These are phyloP conservation scores for Mellilla xanthometata DNA, from an alignment of 2,888 invertebrate species.

Conservation along the genomic window DNA sequence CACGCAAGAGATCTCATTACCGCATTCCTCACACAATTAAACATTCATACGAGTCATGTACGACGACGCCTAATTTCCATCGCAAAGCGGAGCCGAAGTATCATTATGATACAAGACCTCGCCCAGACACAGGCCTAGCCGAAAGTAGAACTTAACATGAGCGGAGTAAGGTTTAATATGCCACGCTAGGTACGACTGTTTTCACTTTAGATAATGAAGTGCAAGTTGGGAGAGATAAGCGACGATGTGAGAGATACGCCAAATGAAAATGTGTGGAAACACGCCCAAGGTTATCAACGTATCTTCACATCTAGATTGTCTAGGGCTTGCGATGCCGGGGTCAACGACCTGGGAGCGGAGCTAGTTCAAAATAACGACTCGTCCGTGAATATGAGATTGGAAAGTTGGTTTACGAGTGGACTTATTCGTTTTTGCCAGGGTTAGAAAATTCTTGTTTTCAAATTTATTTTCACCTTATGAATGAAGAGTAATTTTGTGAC, in stretches of 20 bases:
- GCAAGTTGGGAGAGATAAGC: slow-evolving; percentile 22
- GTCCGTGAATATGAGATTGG: slow-evolving; percentile 3
- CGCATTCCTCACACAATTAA: slow-evolving; percentile 26
- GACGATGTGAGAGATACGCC: slow-evolving; percentile 11
- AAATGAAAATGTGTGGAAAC: slow-evolving; percentile 18
- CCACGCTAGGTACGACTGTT: slow-evolving; percentile 12
- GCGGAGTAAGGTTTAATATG: slow-evolving; percentile 8
- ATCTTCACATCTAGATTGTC: slow-evolving; percentile 19
- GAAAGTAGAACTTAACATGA: slow-evolving; percentile 2
- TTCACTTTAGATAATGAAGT: slow-evolving; percentile 25
- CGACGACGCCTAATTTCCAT: slow-evolving; percentile 35
- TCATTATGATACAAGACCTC: slow-evolving; percentile 27
- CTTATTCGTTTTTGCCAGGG: too few species aligned
- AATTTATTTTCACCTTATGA: too few species aligned
- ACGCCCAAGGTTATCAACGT: slow-evolving; percentile 14
- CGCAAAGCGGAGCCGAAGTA: slow-evolving; percentile 33
- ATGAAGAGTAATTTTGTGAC: too few species aligned
- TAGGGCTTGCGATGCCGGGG: slow-evolving; percentile 7
- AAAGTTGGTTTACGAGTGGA: not conserved
- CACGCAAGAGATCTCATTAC: slow-evolving; percentile 24
- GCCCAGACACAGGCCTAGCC: not conserved
- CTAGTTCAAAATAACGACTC: not conserved
- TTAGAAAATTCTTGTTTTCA: too few species aligned
- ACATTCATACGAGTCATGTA: slow-evolving; percentile 31
- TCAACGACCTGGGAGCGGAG: not conserved